Conservation (phyloP, 2,797 vertebrate species). For the Pagetopsis macropterus region DNA sequence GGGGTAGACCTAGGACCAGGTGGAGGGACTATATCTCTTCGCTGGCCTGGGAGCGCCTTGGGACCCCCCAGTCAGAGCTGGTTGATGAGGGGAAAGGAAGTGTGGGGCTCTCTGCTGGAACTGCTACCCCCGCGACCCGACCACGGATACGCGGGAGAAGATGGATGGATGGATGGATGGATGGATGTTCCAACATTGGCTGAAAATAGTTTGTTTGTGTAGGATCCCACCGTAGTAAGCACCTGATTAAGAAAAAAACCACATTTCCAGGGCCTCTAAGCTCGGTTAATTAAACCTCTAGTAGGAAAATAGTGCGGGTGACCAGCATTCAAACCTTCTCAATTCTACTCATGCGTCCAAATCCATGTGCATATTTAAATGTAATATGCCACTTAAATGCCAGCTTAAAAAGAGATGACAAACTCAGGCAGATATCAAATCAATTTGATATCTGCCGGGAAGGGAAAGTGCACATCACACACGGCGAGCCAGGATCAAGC, state of each 20-base stretch:
- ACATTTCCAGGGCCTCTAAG: constrained; percentile 16
- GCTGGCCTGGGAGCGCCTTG: no score
- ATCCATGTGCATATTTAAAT: constrained; percentile 60
- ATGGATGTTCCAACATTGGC: background rate
- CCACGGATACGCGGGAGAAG: no score
- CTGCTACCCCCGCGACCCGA: no score
- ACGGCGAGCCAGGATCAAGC: constrained; percentile 70
- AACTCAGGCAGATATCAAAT: constrained; percentile 63
- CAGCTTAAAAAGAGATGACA: constrained; percentile 69
- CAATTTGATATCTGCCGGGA: constrained; percentile 69
- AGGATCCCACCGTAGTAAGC: background rate
- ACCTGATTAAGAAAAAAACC: constrained; percentile 8
- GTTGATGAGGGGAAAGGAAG: no score
- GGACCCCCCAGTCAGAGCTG: no score
- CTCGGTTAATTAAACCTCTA: constrained; percentile 32
- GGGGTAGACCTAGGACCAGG: no score
- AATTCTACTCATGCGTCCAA: constrained; percentile 31
- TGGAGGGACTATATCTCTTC: no score
- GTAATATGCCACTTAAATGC: constrained; percentile 69
- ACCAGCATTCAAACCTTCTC: constrained; percentile 38
- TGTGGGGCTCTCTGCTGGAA: no score
- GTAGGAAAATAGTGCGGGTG: constrained; percentile 26
- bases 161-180: no score
- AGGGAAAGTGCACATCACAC: constrained; percentile 76
- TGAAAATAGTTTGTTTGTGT: background rate